These are phyloP conservation scores for Scytalopus superciliaris DNA, from an alignment of 2,113 vertebrate genomes.

Conservation along the genomic window DNA sequence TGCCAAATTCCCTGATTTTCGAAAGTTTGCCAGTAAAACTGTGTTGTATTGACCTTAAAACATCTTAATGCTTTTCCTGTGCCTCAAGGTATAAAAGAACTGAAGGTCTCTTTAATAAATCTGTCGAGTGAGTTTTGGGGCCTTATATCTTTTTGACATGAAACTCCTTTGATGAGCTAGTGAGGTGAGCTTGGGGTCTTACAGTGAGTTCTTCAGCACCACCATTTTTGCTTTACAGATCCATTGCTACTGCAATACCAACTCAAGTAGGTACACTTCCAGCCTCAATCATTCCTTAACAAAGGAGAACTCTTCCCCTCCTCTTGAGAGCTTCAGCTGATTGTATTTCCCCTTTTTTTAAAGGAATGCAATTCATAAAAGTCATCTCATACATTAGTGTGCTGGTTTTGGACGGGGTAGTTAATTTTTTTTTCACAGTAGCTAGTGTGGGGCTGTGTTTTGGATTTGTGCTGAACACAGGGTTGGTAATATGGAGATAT, in stretches of 20 bases:
- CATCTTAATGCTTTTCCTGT: neutral
- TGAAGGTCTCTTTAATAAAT: neutral
- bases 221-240: neutral
- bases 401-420: neutral
- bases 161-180: neutral
- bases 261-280: neutral
- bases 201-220: neutral
- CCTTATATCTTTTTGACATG: neutral
- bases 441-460: neutral
- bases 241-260: neutral
- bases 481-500: neutral
- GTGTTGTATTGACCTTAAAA: neutral
- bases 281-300: neutral
- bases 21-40: neutral
- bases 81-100: neutral
- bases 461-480: neutral
- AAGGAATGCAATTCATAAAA: neutral
- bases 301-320: neutral
- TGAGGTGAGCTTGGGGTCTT: neutral
- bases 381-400: neutral
- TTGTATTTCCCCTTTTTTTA: neutral
- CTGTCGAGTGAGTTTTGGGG: neutral
- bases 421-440: neutral
- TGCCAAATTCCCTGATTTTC: neutral
- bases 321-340: neutral